Evolutionary conservation across 2,113 vertebrate species (phyloP).

Genomic region (Phalacrocorax pelagicus): DNA sequence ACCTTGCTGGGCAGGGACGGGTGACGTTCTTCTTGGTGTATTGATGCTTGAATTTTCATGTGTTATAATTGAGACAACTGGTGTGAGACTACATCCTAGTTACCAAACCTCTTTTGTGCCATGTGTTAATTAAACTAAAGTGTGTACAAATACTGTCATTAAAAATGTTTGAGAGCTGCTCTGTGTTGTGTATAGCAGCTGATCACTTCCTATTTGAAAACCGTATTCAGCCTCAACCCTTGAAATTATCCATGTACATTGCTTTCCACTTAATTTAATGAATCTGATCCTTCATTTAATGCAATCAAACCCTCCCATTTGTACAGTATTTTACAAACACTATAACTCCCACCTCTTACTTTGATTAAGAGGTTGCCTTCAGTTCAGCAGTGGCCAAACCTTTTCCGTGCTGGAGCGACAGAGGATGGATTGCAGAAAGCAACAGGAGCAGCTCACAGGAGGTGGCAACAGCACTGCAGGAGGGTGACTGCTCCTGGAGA

Average conservation of each 20-base stretch:
- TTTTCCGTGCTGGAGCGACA: not conserved
- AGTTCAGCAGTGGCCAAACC: not conserved
- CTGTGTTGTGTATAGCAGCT: slow-evolving; percentile 41
- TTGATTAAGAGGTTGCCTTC: slow-evolving; percentile 37
- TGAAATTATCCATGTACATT: slow-evolving; percentile 57
- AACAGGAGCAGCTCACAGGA: not conserved
- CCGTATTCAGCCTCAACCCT: slow-evolving; percentile 33
- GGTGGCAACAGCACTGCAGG: not conserved
- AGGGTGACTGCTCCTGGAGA: not conserved
- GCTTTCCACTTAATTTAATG: slow-evolving; percentile 69
- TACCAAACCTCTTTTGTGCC: slow-evolving; percentile 42
- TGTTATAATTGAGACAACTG: slow-evolving; percentile 33
- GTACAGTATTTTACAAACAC: slow-evolving; percentile 43
- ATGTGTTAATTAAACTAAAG: slow-evolving; percentile 67
- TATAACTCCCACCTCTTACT: slow-evolving; percentile 9
- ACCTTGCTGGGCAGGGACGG: not conserved
- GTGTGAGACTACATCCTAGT: slow-evolving; percentile 51
- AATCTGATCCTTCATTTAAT: slow-evolving; percentile 62
- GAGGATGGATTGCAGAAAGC: not conserved
- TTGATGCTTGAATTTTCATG: slow-evolving; percentile 4
- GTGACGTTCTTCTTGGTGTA: not conserved
- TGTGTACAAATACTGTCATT: slow-evolving; percentile 64
- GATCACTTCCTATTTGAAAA: slow-evolving; percentile 63
- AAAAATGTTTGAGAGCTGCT: slow-evolving; percentile 60
- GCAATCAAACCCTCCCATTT: slow-evolving; percentile 50